Evolutionary conservation across 2,888 invertebrate species (phyloP), one percentile per base, ranked within the genome.

Genomic region (Holacanthella duospinosa): DNA sequence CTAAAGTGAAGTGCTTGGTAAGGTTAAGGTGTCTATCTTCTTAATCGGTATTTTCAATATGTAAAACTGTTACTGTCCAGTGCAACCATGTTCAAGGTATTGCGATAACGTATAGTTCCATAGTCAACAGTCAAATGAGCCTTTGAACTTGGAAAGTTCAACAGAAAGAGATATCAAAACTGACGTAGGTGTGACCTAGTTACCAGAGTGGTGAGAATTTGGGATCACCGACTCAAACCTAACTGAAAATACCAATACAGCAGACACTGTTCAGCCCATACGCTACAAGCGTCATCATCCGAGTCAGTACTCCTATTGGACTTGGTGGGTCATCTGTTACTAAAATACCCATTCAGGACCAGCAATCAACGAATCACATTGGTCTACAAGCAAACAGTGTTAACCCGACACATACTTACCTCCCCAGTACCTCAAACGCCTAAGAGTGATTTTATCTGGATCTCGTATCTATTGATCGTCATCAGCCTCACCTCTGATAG

Each of bases 241-340:
- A 48, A 21, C 12, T 4, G 60, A 59, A 44, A 26, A 21, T n/a
- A n/a, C n/a, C 19, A 2, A 21, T 26, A 21, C 53, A 53, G 25
- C 60, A 60, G 25, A 53, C 27, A 21, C 63, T 71, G 55, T 71
- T 71, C 53, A 71, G 68, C n/a, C 71, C 71, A 1, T 71, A 71
- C 60, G 71, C 73, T 21, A 70, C 70, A 12, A 73, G 65, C 53
- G 67, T 70, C 53, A 73, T 69, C 29, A 73, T 71, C 16, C 60
- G 69, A 43, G 69, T 69, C 9, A 64, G 65, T 36, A 69, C 70
- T 25, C 72, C 72, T 26, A 59, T 67, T 55, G 29, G 57, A 29
- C 29, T 57, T 29, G n/a, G 36, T 9, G 36, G 21, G 29, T 29
- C 29, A 21, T 26, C 26, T 4, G 29, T 9, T 19, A 4, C 55